Percentiles rank a stretch among this genome's conserved stretches.
These are phyloP conservation scores for Callaeas wilsoni DNA, from an alignment of 2,113 vertebrate genomes.

Conservation along the genomic window DNA sequence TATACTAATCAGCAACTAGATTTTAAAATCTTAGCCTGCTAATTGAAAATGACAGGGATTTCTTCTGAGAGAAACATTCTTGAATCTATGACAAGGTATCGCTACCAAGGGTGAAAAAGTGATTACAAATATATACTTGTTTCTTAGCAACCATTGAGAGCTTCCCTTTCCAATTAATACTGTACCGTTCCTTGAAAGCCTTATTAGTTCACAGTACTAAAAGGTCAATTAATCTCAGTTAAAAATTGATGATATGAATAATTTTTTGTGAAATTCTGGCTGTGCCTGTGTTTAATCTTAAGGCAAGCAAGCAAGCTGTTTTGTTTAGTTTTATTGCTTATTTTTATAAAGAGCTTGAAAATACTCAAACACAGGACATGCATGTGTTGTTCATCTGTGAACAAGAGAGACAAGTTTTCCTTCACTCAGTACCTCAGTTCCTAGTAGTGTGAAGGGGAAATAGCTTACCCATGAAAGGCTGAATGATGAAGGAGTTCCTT, in stretches of 20 bases:
- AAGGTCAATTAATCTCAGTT: slow-evolving; percentile 38
- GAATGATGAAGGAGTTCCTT: not conserved
- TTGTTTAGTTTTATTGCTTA: not conserved
- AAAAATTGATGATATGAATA: slow-evolving; percentile 17
- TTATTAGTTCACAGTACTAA: not conserved
- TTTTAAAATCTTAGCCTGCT: not conserved
- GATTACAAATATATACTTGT: slow-evolving; percentile 34
- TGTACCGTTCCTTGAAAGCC: slow-evolving; percentile 18
- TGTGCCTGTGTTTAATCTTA: not conserved
- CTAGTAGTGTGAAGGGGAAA: not conserved
- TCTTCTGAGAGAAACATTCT: slow-evolving; percentile 39
- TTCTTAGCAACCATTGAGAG: slow-evolving; percentile 63
- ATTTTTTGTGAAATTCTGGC: not conserved
- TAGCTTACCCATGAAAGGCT: not conserved
- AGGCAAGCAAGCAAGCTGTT: not conserved
- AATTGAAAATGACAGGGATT: not conserved
- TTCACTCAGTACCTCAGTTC: not conserved
- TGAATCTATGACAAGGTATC: not conserved
- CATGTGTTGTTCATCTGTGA: not conserved
- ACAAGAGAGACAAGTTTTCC: not conserved
- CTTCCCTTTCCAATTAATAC: slow-evolving; percentile 41
- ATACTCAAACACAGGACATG: not conserved
- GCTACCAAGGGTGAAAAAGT: slow-evolving; percentile 19
- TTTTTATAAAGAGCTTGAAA: not conserved
- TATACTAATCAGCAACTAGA: not conserved